Base-by-base conservation (phyloP, 2,797 vertebrate species). In the Cynopterus sphinx region DNA sequence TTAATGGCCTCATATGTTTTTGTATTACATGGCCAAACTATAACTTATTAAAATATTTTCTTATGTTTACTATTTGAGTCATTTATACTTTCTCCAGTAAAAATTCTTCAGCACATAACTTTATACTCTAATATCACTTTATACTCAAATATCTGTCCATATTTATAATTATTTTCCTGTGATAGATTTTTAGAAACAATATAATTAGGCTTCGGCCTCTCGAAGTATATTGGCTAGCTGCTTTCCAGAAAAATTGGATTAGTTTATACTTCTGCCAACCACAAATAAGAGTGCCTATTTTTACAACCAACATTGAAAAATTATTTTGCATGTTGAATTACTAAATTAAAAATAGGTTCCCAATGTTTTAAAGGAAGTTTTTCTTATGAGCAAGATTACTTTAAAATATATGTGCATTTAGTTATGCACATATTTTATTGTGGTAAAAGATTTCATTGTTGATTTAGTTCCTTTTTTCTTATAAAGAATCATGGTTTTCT, bases 11-110 rank as follows among this genome's bases (percentile, higher is more conserved):
- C 15, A 70, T n/a, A 11, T 53, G 65, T 43, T 46, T 94, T 90
- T 87, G n/a, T 24, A 55, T 68, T 26, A 51, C 8, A 51, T 67
- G 26, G 6, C 6, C 26, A 87, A 33, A 61, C 6, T 77, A 39
- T 36, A 82, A 91, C 59, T 95, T 93, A 91, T 75, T 79, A 81
- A 93, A 74, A 4, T 74, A 41, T 74, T 87, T 61, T 49, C 49
- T 65, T 67, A 10, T 49, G 8, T 51, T 96, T 89, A 77, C 53
- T 75, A 61, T 55, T 73, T 57, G 87, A 71, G 12, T 68, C 59
- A 36, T 55, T 67, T 55, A 68, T 75, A 70, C 67, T 49, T 92
- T 83, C 59, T 55, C 41, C 21, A 79, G 16, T 36, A 63, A 65
- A 57, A 67, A 46, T 39, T 91, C 36, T 63, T 17, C 6, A 46